Conservation (phyloP, 1,140 invertebrate species). For the Araneus ventricosus region DNA sequence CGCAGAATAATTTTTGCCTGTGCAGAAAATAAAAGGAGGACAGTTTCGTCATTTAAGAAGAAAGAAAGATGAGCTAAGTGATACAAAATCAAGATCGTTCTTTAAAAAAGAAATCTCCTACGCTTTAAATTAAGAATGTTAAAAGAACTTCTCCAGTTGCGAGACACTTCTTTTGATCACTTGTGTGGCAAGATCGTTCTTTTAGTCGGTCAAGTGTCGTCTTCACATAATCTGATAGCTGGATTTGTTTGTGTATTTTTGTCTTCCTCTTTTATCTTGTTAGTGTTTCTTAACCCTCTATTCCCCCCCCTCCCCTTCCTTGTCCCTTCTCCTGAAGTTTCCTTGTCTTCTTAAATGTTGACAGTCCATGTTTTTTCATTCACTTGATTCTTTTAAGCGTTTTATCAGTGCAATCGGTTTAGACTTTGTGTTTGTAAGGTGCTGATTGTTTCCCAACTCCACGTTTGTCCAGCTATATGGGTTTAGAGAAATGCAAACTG, state of each 20-base stretch:
- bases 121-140: slow-evolving; percentile 29
- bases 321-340: neutral
- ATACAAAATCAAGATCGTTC: neutral
- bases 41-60: neutral
- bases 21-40: neutral
- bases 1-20: too few species aligned
- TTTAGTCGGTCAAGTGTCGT: slow-evolving; percentile 67
- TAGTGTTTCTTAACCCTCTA: neutral
- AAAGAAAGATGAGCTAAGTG: neutral
- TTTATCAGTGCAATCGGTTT: neutral
- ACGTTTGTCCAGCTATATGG: neutral
- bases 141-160: neutral
- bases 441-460: neutral
- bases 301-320: too few species aligned
- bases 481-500: neutral
- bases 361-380: neutral
- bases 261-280: neutral
- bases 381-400: slow-evolving; percentile 4
- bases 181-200: slow-evolving; percentile 27
- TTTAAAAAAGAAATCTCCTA: neutral
- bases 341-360: slow-evolving; percentile 43
- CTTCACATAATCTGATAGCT: slow-evolving; percentile 67
- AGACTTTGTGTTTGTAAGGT: neutral
- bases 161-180: neutral
- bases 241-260: slow-evolving; percentile 41